These are phyloP conservation scores for Bufotes viridis DNA, from an alignment of 2,797 vertebrate species.

Conservation along the genomic window DNA sequence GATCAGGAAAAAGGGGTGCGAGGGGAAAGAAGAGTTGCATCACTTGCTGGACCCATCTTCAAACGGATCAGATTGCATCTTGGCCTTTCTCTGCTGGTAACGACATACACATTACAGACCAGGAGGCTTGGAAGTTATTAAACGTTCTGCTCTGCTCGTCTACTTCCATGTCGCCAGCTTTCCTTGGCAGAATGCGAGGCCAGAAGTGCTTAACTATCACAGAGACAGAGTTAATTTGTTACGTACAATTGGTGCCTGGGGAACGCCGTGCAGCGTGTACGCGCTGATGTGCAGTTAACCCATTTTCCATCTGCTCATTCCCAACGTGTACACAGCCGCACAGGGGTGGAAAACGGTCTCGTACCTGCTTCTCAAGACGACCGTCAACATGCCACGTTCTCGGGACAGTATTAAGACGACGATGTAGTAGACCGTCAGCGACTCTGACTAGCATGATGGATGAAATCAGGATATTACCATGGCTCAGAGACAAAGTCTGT, in stretches of 20 bases:
- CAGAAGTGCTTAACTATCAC: constrained; percentile 35
- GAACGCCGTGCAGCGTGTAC: not conserved
- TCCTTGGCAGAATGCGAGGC: constrained; percentile 26
- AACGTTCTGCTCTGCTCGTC: constrained; percentile 29
- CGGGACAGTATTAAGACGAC: no score
- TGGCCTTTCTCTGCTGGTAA: constrained; percentile 34
- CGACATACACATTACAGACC: constrained; percentile 45
- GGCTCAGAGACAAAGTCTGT: not conserved
- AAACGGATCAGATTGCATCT: constrained; percentile 35
- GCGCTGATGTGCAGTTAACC: constrained; percentile 29
- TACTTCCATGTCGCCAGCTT: constrained; percentile 45
- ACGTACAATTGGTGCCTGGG: constrained; percentile 40
- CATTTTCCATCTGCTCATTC: constrained; percentile 38
- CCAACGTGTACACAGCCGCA: not conserved
- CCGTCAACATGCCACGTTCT: no score
- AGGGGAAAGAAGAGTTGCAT: constrained; percentile 22
- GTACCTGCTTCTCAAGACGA: not conserved
- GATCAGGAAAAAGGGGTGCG: constrained; percentile 2
- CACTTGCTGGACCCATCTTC: constrained; percentile 39
- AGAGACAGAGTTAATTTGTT: constrained; percentile 54
- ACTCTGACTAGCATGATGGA: not conserved
- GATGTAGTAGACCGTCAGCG: not conserved
- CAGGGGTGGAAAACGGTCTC: not conserved
- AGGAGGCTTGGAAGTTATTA: constrained; percentile 40
- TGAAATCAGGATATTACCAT: not conserved